These are phyloP conservation scores for Noctua comes DNA, from an alignment of 2,888 invertebrate genomes.

Conservation along the genomic window DNA sequence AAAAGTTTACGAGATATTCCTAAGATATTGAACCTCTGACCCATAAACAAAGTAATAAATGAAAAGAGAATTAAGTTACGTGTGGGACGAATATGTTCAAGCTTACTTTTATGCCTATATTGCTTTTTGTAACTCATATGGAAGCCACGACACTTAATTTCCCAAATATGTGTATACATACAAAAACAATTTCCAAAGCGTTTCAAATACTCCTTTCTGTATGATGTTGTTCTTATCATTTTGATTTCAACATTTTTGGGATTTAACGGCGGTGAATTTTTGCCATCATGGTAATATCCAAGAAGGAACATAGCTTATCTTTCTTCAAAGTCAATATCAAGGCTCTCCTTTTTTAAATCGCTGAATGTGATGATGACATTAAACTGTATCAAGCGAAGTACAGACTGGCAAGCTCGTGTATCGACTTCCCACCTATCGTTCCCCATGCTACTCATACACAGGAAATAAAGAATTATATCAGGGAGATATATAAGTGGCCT, in stretches of 20 bases:
- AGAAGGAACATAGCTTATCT: background rate
- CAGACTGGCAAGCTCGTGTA: background rate
- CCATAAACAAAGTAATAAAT: constrained; percentile 31
- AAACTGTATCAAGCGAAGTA: background rate
- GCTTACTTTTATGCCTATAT: constrained; percentile 24
- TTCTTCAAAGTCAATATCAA: background rate
- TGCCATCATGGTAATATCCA: background rate
- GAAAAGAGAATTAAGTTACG: constrained; percentile 31
- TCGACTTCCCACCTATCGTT: background rate
- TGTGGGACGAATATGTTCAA: constrained; percentile 10
- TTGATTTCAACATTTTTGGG: background rate
- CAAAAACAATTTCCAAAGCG: background rate
- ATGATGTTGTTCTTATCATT: background rate
- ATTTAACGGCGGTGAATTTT: background rate
- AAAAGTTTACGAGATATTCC: constrained; percentile 45
- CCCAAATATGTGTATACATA: background rate
- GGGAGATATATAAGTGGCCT: background rate
- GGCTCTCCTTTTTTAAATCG: background rate
- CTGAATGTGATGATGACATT: background rate
- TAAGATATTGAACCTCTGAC: constrained; percentile 18
- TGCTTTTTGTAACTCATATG: constrained; percentile 17
- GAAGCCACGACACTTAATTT: constrained; percentile 8
- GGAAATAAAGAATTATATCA: constrained; percentile 7
- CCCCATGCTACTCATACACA: constrained; percentile 8
- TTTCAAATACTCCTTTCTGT: background rate